These are phyloP conservation scores for Entomobrya multifasciata DNA, from an alignment of 2,888 invertebrate species.

Conservation along the genomic window DNA sequence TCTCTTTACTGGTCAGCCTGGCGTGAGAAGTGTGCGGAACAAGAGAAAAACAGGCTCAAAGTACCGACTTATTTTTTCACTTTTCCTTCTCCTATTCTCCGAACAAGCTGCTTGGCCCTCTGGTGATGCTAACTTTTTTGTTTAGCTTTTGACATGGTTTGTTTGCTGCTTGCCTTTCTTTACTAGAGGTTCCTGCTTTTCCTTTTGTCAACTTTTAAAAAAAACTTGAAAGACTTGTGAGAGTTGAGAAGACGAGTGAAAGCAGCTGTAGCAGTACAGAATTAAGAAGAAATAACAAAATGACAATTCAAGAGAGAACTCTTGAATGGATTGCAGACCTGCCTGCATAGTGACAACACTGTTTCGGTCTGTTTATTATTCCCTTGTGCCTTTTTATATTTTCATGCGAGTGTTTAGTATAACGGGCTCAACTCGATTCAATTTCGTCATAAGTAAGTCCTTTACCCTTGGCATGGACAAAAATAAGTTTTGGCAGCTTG, in stretches of 20 bases:
- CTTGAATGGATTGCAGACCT: too few species aligned
- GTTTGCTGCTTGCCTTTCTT: slow-evolving; percentile 48
- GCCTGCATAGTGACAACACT: too few species aligned
- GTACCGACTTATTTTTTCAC: neutral
- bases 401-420: slow-evolving; percentile 32
- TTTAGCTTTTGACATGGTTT: slow-evolving; percentile 46
- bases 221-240: neutral
- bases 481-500: slow-evolving; percentile 34
- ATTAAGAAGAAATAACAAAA: too few species aligned
- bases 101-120: too few species aligned
- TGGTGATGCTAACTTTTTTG: neutral
- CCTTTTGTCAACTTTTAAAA: slow-evolving; percentile 41
- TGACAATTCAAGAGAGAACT: too few species aligned
- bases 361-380: slow-evolving; percentile 49
- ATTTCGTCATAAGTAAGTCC: slow-evolving; percentile 36
- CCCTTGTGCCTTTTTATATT: slow-evolving; percentile 54
- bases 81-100: neutral
- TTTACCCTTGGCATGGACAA: neutral
- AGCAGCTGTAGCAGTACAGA: neutral
- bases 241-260: neutral
- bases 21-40: slow-evolving; percentile 53
- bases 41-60: neutral
- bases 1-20: slow-evolving; percentile 48
- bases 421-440: slow-evolving; percentile 38
- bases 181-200: neutral